Evolutionary conservation across 1,140 invertebrate genomes (phyloP), one percentile per base, ranked within the genome.

Genomic region (Subanguina moxae): DNA sequence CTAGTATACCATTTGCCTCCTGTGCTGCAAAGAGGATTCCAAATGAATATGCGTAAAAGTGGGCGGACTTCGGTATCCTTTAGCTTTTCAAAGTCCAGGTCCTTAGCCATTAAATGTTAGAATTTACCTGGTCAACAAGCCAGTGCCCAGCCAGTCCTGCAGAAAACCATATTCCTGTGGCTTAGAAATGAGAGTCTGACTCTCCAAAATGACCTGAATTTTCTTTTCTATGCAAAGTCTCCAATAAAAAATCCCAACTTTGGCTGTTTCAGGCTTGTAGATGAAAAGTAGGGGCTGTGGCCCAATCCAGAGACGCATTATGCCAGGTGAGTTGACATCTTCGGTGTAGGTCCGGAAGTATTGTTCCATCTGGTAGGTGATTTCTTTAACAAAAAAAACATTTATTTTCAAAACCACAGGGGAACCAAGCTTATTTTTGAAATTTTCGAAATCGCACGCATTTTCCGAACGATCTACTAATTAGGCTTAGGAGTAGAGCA

Each of bases 1-100:
- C 90, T 84, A 0, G 80, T 74, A 61, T 87, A 87, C 91, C 91
- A 94, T 84, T 91, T 91, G 11, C 83, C 81, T 48, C 89, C 90
- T 65, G 86, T 87, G 66, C 87, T 89, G 5, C 84, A 88, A 63
- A 42, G 71, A 57, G 19, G 30, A 67, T 32, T 28, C n/a, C n/a
- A n/a, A n/a, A n/a, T n/a, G n/a, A n/a, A n/a, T n/a, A n/a, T n/a
- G n/a, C n/a, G n/a, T n/a, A n/a, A n/a, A n/a, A n/a, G n/a, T n/a
- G n/a, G n/a, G n/a, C n/a, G n/a, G n/a, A n/a, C n/a, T n/a, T n/a
- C n/a, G n/a, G n/a, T n/a, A n/a, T n/a, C n/a, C n/a, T n/a, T n/a
- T n/a, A n/a, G n/a, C n/a, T n/a, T n/a, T n/a, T n/a, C n/a, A n/a
- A n/a, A n/a, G n/a, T n/a, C n/a, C n/a, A n/a, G n/a, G n/a, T 57